phyloP scores from a whole-genome alignment of 2,888 invertebrate species.

The Fragum whitleyi region DNA sequence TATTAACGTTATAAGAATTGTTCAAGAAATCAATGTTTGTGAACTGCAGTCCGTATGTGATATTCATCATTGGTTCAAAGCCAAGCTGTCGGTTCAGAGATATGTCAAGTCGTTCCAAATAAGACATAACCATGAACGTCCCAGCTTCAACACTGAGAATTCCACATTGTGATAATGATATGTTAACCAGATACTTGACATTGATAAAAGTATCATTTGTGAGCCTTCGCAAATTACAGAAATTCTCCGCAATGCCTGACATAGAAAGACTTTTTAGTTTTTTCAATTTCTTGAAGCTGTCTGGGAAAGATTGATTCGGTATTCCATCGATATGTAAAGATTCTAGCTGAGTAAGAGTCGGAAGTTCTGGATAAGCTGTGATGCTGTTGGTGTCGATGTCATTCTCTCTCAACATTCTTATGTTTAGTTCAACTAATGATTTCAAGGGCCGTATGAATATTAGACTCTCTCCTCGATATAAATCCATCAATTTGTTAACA shows the following conservation, averaged over 20 bases:
- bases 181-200: not conserved
- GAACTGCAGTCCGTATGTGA: not conserved
- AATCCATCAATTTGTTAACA: not conserved
- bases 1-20: not conserved
- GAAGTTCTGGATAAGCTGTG: not conserved
- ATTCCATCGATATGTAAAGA: not conserved
- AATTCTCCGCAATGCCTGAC: not conserved
- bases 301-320: not conserved
- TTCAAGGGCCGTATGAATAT: not conserved
- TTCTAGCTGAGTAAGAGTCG: not conserved
- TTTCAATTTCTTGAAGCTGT: not conserved
- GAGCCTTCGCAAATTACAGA: not conserved
- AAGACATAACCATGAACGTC: conserved; percentile 9
- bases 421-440: not conserved
- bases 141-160: conserved; percentile 7
- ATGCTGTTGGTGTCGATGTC: not conserved
- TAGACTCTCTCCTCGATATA: not conserved
- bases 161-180: not conserved
- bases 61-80: not conserved
- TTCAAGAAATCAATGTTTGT: not conserved
- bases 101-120: conserved; percentile 6
- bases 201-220: not conserved
- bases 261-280: not conserved
- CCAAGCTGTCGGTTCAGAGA: conserved; percentile 1
- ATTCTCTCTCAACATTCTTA: not conserved